Percentiles rank a stretch among this genome's conserved stretches.
phyloP scores from a whole-genome alignment of 2,113 vertebrate genomes.

The Noturus placidus region DNA sequence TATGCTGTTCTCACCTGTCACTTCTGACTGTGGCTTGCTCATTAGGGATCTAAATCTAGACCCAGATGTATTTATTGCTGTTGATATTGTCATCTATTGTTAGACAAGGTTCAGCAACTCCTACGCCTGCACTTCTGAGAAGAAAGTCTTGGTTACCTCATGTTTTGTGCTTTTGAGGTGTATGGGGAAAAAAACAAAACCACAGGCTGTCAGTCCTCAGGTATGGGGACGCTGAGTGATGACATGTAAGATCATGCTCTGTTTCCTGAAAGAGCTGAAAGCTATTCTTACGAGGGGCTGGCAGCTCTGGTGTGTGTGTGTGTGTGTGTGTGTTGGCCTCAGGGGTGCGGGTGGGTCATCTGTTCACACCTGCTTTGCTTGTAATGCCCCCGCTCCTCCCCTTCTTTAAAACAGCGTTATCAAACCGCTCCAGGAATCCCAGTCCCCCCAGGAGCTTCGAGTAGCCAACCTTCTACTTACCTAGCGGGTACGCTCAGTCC shows the following conservation, averaged over 20 bases:
- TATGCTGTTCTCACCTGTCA: background rate
- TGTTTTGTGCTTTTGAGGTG: constrained; percentile 4
- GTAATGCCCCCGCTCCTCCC: constrained; percentile 25
- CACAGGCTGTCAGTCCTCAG: constrained; percentile 21
- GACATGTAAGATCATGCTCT: constrained; percentile 45
- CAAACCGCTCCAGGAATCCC: constrained; percentile 7
- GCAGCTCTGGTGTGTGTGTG: constrained; percentile 25
- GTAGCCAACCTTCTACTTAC: constrained; percentile 9
- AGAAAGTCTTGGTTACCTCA: constrained; percentile 19
- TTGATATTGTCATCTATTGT: background rate
- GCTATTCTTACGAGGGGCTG: constrained; percentile 13
- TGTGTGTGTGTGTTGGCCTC: constrained; percentile 29
- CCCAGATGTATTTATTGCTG: background rate
- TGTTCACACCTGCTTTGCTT: constrained; percentile 52
- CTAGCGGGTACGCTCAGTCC: background rate
- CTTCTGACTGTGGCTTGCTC: background rate
- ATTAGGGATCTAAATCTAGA: background rate
- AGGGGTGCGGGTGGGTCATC: constrained; percentile 35
- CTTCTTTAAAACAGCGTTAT: constrained; percentile 21
- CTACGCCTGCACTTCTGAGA: background rate
- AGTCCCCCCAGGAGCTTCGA: background rate
- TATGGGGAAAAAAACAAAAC: background rate
- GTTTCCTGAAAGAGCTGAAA: constrained; percentile 36
- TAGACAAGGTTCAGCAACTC: background rate
- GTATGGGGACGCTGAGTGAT: constrained; percentile 24